Evolutionary conservation across 35 echinoderm and acorn worm genomes (phyloP), one percentile per base, ranked within the genome.

Genomic region (Strongylocentrotus purpuratus): DNA sequence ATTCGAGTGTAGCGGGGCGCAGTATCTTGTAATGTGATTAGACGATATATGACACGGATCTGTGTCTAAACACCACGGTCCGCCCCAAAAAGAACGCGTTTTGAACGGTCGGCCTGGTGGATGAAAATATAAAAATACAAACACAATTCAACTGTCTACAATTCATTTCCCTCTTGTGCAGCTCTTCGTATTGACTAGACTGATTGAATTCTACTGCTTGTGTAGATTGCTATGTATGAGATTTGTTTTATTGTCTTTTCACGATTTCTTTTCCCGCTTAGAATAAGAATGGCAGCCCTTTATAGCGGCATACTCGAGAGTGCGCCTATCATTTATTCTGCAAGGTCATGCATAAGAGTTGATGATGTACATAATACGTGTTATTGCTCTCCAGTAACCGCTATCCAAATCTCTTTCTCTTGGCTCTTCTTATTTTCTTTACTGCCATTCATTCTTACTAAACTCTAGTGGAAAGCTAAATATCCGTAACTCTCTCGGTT

Each of bases 151-250:
- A 55, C 28, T n/a, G 65, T 78, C 4, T 8, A 7, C 28, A 7
- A 22, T 8, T 78, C 25, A 22, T n/a, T n/a, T 28, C 65, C 65
- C 6, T 28, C 20, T 8, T n/a, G 22, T 78, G 20, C 28, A 22
- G 65, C 65, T 8, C 25, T 78, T 78, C 65, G 20, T 78, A 28
- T 78, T n/a, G 65, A 78, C 65, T 22, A 28, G 20, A 28, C 65
- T 78, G 65, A 78, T 78, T 78, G n/a, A 78, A 78, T 28, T 78
- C 65, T 78, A 28, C 65, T n/a, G 65, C 65, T 78, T 78, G 65
- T 78, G 65, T 78, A 28, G 65, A 28, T 28, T 78, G 22, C 2
- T n/a, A 15, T 22, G 65, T 78, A 78, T 78, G 65, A 78, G 2
- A 78, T 78, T 78, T 70, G 1, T 78, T 78, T 78, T 8, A 22